Evolutionary conservation across 2,113 vertebrate genomes (phyloP), one percentile per base, ranked within the genome.

Genomic region (Dissostichus mawsoni): DNA sequence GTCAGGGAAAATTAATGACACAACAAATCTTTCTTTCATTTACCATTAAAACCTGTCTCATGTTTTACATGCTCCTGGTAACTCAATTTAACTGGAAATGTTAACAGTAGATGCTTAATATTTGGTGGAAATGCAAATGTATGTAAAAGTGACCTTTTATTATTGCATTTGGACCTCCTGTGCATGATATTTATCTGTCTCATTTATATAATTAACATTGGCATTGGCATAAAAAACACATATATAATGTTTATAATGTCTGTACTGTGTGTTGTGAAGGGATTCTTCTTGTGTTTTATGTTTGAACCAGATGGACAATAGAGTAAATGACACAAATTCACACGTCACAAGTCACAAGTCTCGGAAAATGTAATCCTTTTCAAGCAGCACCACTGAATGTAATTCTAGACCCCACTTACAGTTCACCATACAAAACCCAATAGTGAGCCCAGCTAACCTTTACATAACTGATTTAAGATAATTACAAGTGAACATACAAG

Each of bases 401-500:
- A 84, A 91, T 80, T 85, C 65, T 61, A 87, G 53, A 78, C 79
- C 64, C 65, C 56, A 66, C 59, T 74, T 33, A 52, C 45, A 47
- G 55, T 76, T 75, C 73, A 53, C 68, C 82, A 65, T 64, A 76
- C 56, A 79, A 89, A 80, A 65, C 53, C 48, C 36, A 65, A 67
- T 56, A 57, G 51, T 1, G 36, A 78, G 58, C 18, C 52, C 59
- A 73, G 67, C 65, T 57, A 71, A 68, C 45, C 59, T 61, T 70
- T 66, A 81, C 72, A 73, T 76, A 84, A 87, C 82, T 64, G 75
- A 62, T 68, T 77, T 72, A 64, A 76, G 74, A 91, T 88, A 82
- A 91, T 85, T 85, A 63, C 65, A 75, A 77, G 79, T 74, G 72
- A 85, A 81, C 69, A 63, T 69, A 76, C 61, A 78, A 81, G 66